Conservation (phyloP, 2,113 vertebrate species). For the Oncorhynchus tshawytscha region DNA sequence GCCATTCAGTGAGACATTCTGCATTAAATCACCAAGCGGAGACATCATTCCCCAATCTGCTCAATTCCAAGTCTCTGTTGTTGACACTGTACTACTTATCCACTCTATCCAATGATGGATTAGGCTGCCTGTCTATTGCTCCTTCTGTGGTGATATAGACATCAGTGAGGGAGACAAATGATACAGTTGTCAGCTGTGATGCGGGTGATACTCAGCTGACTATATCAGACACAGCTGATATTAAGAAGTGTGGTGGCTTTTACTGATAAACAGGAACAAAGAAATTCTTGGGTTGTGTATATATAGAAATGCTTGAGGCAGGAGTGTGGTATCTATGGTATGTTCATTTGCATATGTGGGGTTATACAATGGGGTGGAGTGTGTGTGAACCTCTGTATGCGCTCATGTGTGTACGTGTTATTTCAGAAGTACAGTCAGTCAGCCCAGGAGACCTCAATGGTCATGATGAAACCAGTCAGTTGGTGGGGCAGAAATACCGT, state of each 20-base stretch:
- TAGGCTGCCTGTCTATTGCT: not conserved
- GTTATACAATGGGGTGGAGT: not conserved
- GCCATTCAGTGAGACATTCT: not conserved
- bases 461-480: slow-evolving; percentile 74
- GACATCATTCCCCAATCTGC: not conserved
- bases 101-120: not conserved
- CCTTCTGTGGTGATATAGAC: not conserved
- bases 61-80: not conserved
- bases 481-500: slow-evolving; percentile 66
- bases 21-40: not conserved
- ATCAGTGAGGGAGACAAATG: not conserved
- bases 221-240: not conserved
- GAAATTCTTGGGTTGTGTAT: not conserved
- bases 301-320: no score
- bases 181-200: not conserved
- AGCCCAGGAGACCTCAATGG: slow-evolving; percentile 52
- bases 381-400: not conserved
- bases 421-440: slow-evolving; percentile 69
- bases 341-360: not conserved
- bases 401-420: no score
- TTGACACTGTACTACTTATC: no score
- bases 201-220: not conserved
- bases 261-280: not conserved
- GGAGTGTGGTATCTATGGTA: no score
- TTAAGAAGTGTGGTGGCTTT: not conserved